phyloP scores from a whole-genome alignment of 2,797 vertebrate species.

The Acanthornis magna region DNA sequence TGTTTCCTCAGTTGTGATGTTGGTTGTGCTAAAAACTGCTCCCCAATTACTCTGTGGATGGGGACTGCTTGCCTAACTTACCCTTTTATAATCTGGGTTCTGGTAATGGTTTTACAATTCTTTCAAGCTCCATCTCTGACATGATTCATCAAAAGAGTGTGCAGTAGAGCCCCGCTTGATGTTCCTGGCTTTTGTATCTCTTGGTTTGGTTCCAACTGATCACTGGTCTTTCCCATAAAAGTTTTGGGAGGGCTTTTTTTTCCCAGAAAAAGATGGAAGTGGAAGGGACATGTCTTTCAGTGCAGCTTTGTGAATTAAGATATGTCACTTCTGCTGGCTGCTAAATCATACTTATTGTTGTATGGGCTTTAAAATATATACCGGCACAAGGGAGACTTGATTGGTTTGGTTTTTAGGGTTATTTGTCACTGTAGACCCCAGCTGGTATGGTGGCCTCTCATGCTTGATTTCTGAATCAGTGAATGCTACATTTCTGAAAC shows the following conservation, averaged over 20 bases:
- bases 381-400: not conserved
- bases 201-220: constrained; percentile 50
- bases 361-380: not conserved
- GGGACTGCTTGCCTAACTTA: constrained; percentile 32
- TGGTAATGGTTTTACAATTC: constrained; percentile 60
- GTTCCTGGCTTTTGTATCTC: constrained; percentile 50
- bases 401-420: not conserved
- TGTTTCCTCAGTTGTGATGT: constrained; percentile 30
- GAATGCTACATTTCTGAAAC: not conserved
- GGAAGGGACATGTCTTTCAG: constrained; percentile 19
- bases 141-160: constrained; percentile 43
- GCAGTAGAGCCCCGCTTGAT: constrained; percentile 1
- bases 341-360: not conserved
- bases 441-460: not conserved
- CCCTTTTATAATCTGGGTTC: constrained; percentile 59
- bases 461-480: not conserved
- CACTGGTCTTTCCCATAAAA: constrained; percentile 19
- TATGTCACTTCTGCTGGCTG: not conserved
- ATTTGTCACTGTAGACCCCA: not conserved
- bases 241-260: constrained; percentile 41
- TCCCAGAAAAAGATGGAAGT: constrained; percentile 45
- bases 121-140: constrained; percentile 52
- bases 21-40: constrained; percentile 48
- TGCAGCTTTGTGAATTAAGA: constrained; percentile 42
- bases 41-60: not conserved